These are phyloP conservation scores for Fissipunctia ypsillon DNA, from an alignment of 2,888 invertebrate species.

Conservation along the genomic window DNA sequence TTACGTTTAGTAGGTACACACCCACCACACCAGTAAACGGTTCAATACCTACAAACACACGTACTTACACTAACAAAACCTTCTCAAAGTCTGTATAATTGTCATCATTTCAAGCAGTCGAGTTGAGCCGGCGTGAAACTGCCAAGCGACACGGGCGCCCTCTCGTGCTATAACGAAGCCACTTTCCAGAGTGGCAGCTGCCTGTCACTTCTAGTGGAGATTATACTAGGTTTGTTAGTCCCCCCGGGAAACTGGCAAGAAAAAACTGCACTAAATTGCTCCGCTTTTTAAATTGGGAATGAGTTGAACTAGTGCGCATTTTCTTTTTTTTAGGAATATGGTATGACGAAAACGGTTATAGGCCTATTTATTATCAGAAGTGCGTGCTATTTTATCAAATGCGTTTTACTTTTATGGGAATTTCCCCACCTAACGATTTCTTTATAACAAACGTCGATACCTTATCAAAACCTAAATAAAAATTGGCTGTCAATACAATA, in stretches of 20 bases:
- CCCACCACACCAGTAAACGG: not conserved
- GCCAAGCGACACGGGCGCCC: constrained; percentile 66
- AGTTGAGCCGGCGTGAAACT: constrained; percentile 63
- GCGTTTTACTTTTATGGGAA: not conserved
- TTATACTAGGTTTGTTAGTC: constrained; percentile 68
- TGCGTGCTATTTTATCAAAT: not conserved
- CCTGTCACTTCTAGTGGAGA: constrained; percentile 74
- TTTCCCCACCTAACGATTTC: too few relatives aligned
- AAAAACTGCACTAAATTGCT: constrained; percentile 47
- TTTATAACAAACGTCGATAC: too few relatives aligned
- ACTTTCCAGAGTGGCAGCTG: constrained; percentile 83
- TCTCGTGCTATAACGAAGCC: constrained; percentile 82
- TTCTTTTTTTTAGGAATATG: not conserved
- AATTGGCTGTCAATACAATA: not conserved
- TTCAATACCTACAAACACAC: constrained; percentile 24
- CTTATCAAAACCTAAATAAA: not conserved
- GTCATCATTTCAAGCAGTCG: constrained; percentile 66
- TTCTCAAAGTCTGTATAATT: constrained; percentile 71
- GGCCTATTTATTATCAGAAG: not conserved
- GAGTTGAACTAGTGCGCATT: constrained; percentile 2
- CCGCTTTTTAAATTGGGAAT: constrained; percentile 54
- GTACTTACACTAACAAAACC: constrained; percentile 43
- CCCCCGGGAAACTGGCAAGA: constrained; percentile 36
- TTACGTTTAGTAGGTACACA: too few relatives aligned
- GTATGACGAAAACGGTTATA: not conserved